Base-by-base conservation (phyloP, 2,113 vertebrate species). In the Chinchilla lanigera region DNA sequence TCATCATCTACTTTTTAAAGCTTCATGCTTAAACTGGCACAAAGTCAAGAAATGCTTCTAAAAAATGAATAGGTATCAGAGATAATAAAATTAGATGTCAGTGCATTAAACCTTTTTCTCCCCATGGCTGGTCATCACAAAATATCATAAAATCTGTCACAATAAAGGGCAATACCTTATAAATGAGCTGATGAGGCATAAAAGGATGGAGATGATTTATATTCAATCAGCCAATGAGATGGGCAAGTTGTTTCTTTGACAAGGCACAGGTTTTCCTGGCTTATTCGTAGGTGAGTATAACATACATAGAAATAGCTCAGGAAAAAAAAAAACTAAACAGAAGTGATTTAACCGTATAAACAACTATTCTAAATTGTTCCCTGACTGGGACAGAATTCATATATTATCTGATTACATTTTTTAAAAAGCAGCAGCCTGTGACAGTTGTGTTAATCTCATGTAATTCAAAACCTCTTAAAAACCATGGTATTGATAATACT, bases 31-130 rank as follows among this genome's bases (percentile, higher is more conserved):
- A 96, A 97, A 81, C 83, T 98, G 98, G 97, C 98, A 50, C 61
- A 0, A 20, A 73, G 47, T 95, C 98, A 98, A 98, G 89, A 97
- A 97, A 93, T 14, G 94, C 90, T 96, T 95, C 95, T 87, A 47
- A 96, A 98, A 98, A 97, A 97, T 69, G 86, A 96, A 98, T 96
- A 97, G 95, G 87, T 95, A 94, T 47, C 88, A 96, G 92, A 95
- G 97, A 98, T 97, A 98, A 98, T 98, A 96, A 98, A 98, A 97
- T 98, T 97, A 97, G 98, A 98, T 98, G 95, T 93, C 98, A 98
- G 95, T 30, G n/a, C 98, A 97, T 98, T 98, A 97, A 98, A 97
- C 92, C 14, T 92, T 97, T 94, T 88, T 92, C 97, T 95, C 80
- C 50, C 69, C 92, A 26, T 95, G 96, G 83, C 71, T 97, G 96